phyloP scores from a whole-genome alignment of 2,888 invertebrate species.

The Cheiracanthium punctorium region DNA sequence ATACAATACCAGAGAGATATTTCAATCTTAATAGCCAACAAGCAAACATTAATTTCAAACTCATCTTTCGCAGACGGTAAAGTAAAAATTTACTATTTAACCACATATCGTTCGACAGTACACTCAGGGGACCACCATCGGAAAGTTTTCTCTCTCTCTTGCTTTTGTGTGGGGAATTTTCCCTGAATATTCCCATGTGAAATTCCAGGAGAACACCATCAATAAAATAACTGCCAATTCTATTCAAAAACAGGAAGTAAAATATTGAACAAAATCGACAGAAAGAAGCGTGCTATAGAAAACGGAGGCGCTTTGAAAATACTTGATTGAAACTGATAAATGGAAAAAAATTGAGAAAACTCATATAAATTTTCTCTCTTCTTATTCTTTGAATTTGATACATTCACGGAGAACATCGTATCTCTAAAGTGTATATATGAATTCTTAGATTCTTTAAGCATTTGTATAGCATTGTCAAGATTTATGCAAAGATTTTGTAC shows the following conservation, averaged over 20 bases:
- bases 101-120: no score
- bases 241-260: constrained; percentile 32
- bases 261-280: background rate
- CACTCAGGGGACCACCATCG: no score
- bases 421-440: no score
- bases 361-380: background rate
- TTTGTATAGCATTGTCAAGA: constrained; percentile 35
- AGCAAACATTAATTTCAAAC: no score
- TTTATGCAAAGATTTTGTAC: constrained; percentile 19
- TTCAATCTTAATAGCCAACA: no score
- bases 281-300: background rate
- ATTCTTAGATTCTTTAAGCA: constrained; percentile 4
- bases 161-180: no score
- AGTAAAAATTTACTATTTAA: no score
- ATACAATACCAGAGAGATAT: no score
- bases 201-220: no score
- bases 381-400: constrained; percentile 4
- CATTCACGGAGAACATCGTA: background rate
- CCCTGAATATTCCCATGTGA: no score
- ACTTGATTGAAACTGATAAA: constrained; percentile 62
- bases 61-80: no score
- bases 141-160: no score
- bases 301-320: constrained; percentile 19
- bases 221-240: constrained; percentile 50
- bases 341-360: constrained; percentile 33